Base-by-base conservation (phyloP, 2,113 vertebrate genomes). In the Chaetodon auriga region DNA sequence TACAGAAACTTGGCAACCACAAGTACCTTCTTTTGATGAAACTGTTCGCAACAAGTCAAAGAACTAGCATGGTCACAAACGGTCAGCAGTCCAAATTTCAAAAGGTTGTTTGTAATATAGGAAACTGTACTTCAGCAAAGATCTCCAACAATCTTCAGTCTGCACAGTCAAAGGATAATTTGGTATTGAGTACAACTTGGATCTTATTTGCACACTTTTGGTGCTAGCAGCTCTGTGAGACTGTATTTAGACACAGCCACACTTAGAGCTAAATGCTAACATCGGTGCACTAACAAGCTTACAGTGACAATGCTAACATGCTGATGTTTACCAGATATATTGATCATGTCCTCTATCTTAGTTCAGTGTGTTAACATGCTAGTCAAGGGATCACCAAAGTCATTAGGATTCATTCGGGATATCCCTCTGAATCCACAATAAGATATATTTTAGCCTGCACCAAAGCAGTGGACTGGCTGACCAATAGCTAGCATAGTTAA, bases 191-290 rank as follows among this genome's bases (percentile, higher is more conserved):
- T 9, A 36, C 43, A 83, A 12, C 72, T 54, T 60, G 14, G 51
- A 25, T 75, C 54, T 57, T n/a, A 53, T 82, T 68, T 76, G 38
- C 12, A 16, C 21, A 80, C 38, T 38, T 57, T 57, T 57, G 18
- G 30, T 21, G 7, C 18, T n/a, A 41, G 38, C 25, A 14, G n/a
- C 21, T 64, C 15, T 2, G 3, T 35, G 38, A 68, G 64, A 19
- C 58, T 38, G 60, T 21, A 21, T 9, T 35, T 43, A 41, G 2
- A 8, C 38, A 8, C 6, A 41, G 8, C 38, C 23, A 49, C 14
- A 57, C 51, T 69, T 57, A 43, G 38, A 64, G 60, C 75, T 62
- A 70, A 65, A 15, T 62, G 30, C 48, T 62, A 23, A 75, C 21
- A 11, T 30, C 23, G 53, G 60, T 7, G 48, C 25, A 19, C 30